Conservation (phyloP, 2,113 vertebrate genomes). For the Scalopus aquaticus region DNA sequence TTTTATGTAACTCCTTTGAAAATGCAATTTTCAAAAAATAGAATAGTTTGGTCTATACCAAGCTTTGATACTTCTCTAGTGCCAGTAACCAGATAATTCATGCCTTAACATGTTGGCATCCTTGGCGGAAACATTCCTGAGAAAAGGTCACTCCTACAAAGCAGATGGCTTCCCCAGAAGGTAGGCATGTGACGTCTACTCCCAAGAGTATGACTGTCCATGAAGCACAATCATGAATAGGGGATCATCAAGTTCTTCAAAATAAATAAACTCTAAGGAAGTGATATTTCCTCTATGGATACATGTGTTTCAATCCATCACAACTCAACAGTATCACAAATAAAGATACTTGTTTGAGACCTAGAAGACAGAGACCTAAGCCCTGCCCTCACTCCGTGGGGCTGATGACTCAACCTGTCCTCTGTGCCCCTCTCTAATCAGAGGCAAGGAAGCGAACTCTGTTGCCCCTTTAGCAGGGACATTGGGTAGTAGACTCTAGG, state of each 20-base stretch:
- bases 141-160: conserved; percentile 36
- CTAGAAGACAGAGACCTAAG: neutral
- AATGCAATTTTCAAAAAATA: conserved; percentile 55
- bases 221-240: conserved; percentile 52
- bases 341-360: neutral
- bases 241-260: conserved; percentile 48
- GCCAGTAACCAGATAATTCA: conserved; percentile 68
- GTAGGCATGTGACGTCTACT: conserved; percentile 62
- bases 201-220: conserved; percentile 68
- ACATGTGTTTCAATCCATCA: neutral
- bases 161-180: conserved; percentile 64
- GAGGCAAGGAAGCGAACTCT: too few relatives aligned
- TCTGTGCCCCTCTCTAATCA: neutral
- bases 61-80: conserved; percentile 31
- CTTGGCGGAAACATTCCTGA: conserved; percentile 56
- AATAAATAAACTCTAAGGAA: conserved; percentile 29
- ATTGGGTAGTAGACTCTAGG: neutral
- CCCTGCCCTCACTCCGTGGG: neutral
- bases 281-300: neutral
- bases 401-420: neutral
- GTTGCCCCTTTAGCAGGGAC: neutral
- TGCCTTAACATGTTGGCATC: conserved; percentile 44
- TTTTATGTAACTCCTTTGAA: conserved; percentile 71
- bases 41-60: conserved; percentile 46
- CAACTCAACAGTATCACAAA: neutral